Evolutionary conservation across 2,888 invertebrate species (phyloP).

Genomic region (Sepiola atlantica): DNA sequence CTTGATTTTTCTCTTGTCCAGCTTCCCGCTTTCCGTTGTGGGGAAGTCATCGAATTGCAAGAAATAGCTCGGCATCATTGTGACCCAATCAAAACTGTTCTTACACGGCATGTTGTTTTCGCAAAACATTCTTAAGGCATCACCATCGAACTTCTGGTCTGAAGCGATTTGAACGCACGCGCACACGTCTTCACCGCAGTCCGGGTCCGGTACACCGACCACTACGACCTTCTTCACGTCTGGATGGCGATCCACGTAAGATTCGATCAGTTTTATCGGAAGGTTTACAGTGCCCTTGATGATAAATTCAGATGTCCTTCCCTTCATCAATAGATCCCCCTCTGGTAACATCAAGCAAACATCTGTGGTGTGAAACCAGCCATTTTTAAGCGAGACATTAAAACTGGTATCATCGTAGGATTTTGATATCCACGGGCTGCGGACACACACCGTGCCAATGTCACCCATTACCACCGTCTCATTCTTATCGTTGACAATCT

Average conservation of each 20-base stretch:
- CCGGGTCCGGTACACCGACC: not conserved
- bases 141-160: not conserved
- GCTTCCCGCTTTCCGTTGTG: not conserved
- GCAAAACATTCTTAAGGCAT: not conserved
- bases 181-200: not conserved
- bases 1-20: not conserved
- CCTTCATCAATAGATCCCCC: conserved; percentile 8
- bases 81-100: not conserved
- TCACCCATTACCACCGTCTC: not conserved
- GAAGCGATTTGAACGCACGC: not conserved
- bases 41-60: not conserved
- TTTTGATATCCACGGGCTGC: not conserved
- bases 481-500: not conserved
- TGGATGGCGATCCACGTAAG: not conserved
- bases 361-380: not conserved
- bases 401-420: not conserved
- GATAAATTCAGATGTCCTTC: not conserved
- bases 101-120: not conserved
- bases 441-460: not conserved
- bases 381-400: not conserved
- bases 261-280: not conserved
- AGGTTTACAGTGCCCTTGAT: not conserved
- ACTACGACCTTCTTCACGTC: not conserved
- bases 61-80: not conserved
- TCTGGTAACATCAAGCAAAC: not conserved